Base-by-base conservation (phyloP, 2,113 vertebrate species). In the Euleptes europaea region DNA sequence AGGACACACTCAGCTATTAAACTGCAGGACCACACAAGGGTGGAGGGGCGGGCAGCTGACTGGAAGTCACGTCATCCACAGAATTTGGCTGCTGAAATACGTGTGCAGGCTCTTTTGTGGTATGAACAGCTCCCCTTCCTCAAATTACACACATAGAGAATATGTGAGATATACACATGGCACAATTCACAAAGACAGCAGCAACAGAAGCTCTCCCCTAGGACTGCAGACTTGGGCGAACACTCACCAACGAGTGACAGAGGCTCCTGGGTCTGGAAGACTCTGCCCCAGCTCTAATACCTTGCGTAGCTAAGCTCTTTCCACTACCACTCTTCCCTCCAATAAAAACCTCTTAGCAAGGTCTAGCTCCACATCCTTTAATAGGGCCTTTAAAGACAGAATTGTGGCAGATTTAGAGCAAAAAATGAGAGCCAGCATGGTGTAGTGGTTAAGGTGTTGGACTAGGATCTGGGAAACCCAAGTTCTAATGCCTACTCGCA, bases 11-110 rank as follows among this genome's bases (percentile, higher is more conserved):
- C 51, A 72, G 70, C 42, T 73, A 23, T 65, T 79, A 40, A 44
- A 65, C 38, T 71, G 75, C 47, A 84, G 57, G 75, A 71, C 75
- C 83, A 71, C 75, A 60, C 75, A 78, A 33, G 70, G 77, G 82
- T 10, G 35, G 69, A 57, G 65, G 71, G 80, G 72, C 19, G 66
- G 33, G 51, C 51, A 38, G 21, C 71, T 72, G 54, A 47, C 21
- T 10, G 21, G 42, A 38, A 63, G 67, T 23, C 47, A 80, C 67
- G 65, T 3, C 3, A 42, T 23, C 28, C 9, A n/a, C 73, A 71
- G 38, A 28, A 14, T 38, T 44, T 72, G 23, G 10, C 38, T 17
- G 49, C 13, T 19, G 31, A 73, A 60, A 79, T 80, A 17, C 44
- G 38, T 9, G 21, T 44, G 31, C 44, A 65, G 60, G 8, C 15